Evolutionary conservation across 2,113 vertebrate genomes (phyloP).

Genomic region (Nibea coibor): DNA sequence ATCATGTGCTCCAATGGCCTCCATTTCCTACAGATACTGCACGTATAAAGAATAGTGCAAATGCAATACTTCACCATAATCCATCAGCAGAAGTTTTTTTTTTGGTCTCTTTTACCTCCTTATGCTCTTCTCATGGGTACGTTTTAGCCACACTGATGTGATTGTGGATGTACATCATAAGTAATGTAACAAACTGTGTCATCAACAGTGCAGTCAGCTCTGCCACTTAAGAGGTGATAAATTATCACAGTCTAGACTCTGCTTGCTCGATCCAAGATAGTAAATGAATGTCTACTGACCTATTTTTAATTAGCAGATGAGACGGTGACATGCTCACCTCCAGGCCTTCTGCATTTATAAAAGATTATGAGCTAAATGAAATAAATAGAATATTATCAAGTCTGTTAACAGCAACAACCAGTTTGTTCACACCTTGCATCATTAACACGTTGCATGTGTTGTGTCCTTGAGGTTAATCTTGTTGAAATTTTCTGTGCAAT

Average conservation of each 20-base stretch:
- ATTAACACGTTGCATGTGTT: background rate
- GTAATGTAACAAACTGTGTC: conserved; percentile 8
- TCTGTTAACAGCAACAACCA: background rate
- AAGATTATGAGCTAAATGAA: conserved; percentile 1
- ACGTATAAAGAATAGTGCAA: conserved; percentile 8
- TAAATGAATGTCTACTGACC: conserved; percentile 54
- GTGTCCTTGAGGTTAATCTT: background rate
- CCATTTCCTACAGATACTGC: background rate
- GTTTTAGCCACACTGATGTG: background rate
- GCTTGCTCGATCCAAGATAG: conserved; percentile 40
- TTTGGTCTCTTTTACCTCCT: background rate
- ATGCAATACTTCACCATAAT: conserved; percentile 14
- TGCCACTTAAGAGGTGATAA: conserved; percentile 37
- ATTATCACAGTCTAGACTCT: conserved; percentile 41
- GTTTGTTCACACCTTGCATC: background rate
- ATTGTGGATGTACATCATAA: conserved; percentile 20
- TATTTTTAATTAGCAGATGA: conserved; percentile 42
- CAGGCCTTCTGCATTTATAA: conserved; percentile 5
- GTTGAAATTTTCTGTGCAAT: no score
- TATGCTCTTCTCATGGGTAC: background rate
- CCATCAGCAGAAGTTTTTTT: conserved; percentile 3
- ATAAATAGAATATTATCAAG: background rate
- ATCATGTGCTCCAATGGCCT: conserved; percentile 16
- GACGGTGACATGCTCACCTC: conserved; percentile 8
- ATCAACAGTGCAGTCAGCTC: conserved; percentile 14